Evolutionary conservation across 1,140 invertebrate species (phyloP).

Genomic region (Leptestheria dahalacensis): DNA sequence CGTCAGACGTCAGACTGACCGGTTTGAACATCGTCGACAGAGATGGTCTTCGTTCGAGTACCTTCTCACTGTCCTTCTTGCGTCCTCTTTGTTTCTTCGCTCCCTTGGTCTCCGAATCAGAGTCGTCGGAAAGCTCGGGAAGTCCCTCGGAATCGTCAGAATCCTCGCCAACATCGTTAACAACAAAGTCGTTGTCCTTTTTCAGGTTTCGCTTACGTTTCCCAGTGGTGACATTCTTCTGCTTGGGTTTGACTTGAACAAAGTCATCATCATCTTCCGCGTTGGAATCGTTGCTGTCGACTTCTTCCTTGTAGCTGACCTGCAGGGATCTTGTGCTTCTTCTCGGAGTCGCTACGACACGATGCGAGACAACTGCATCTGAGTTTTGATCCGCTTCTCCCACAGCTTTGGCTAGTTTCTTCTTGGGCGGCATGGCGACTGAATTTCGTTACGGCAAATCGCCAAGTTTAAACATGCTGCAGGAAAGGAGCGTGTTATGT

Average conservation of each 20-base stretch:
- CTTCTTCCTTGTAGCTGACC: not conserved
- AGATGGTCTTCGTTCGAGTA: not conserved
- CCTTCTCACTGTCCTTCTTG: not conserved
- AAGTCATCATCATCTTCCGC: not conserved
- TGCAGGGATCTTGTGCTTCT: not conserved
- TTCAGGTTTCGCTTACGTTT: no score
- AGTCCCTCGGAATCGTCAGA: no score
- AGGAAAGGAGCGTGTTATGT: not conserved
- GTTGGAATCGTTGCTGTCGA: no score
- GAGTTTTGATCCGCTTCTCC: no score
- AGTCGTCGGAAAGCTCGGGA: no score
- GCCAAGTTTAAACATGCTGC: no score
- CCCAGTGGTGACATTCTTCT: not conserved
- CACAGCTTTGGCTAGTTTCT: not conserved
- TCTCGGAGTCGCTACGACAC: no score
- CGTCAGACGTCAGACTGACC: not conserved
- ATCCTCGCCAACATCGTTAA: no score
- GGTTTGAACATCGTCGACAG: not conserved
- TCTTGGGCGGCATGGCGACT: not conserved
- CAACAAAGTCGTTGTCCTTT: not conserved
- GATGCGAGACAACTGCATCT: no score
- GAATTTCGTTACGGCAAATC: not conserved
- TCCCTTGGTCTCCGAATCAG: no score
- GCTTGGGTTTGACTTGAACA: not conserved
- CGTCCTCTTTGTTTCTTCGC: not conserved